Base-by-base conservation (phyloP, 1,140 invertebrate genomes). In the Ptiloglossa arizonensis region DNA sequence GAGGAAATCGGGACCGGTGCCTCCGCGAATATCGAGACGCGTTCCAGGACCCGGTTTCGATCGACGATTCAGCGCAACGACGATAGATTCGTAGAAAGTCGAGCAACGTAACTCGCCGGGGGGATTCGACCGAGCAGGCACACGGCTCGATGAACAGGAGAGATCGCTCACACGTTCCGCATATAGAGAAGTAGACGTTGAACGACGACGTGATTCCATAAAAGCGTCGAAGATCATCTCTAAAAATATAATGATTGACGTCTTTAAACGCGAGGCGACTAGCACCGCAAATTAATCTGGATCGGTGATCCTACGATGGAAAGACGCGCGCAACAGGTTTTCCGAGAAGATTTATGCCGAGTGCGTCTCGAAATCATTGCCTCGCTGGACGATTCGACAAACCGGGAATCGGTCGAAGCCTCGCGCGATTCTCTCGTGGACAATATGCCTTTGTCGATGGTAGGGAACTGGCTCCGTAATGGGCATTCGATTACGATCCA, bases 211-310 rank as follows among this genome's bases (percentile, higher is more conserved):
- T 38, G 78, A 71, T 77, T 82, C 67, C 79, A 82, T 79, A 84
- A 86, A 86, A 82, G 63, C 75, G 79, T 66, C 68, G 75, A 79
- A 60, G 73, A 83, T 86, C 82, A 86, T 86, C 46, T 86, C 82
- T 84, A 84, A 86, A 86, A 79, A 86, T 84, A 86, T 77, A 85
- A 85, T 79, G 66, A 71, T 77, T 29, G 57, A 80, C 76, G 71
- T 62, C 41, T 72, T 68, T 50, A 73, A 64, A n/a, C 27, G 56
- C 64, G 52, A 52, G 62, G 19, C 24, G 67, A 35, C 38, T 8
- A 32, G 32, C 46, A 59, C 46, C 67, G 62, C 69, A 44, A 56
- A 59, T 80, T 64, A 64, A 82, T 82, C 70, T 80, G 59, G 71
- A 80, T 70, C 77, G 70, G 1, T 29, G 24, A 35, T 50, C 48